These are phyloP conservation scores for Morpho helenor DNA, from an alignment of 2,888 invertebrate species.

Conservation along the genomic window DNA sequence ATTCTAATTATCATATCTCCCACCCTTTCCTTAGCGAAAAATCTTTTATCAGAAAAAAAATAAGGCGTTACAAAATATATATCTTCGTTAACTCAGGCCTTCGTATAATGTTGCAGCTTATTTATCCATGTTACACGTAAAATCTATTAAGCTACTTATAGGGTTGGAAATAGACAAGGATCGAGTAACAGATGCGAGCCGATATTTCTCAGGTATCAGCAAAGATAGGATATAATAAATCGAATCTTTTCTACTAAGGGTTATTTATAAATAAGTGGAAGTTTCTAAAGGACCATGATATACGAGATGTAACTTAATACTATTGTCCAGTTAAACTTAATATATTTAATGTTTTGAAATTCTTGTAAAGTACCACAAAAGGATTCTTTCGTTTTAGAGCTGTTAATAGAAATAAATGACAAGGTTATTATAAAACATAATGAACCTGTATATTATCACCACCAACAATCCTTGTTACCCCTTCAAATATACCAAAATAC, in stretches of 20 bases:
- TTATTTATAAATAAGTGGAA: neutral
- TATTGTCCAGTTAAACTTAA: neutral
- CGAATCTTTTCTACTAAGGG: neutral
- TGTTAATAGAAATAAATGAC: too few species aligned
- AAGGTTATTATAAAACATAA: too few species aligned
- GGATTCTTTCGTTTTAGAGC: too few species aligned
- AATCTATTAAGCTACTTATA: slow-evolving; percentile 9
- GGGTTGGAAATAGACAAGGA: slow-evolving; percentile 7
- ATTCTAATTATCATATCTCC: too few species aligned
- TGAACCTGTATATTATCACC: too few species aligned
- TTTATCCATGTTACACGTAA: slow-evolving; percentile 4
- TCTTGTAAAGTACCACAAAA: too few species aligned
- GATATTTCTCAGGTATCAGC: neutral
- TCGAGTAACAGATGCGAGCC: slow-evolving; percentile 4
- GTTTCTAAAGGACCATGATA: neutral
- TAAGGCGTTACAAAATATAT: neutral
- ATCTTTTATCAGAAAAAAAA: too few species aligned
- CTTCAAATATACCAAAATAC: too few species aligned
- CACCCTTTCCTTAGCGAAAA: too few species aligned
- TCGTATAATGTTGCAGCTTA: slow-evolving; percentile 3
- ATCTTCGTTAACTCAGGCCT: slow-evolving; percentile 1
- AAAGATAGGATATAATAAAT: slow-evolving; percentile 6
- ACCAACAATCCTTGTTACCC: too few species aligned
- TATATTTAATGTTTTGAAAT: neutral
- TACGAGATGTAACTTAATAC: neutral